Base-by-base conservation (phyloP, 2,797 vertebrate species). In the Parauchenoglanis punctatus region DNA sequence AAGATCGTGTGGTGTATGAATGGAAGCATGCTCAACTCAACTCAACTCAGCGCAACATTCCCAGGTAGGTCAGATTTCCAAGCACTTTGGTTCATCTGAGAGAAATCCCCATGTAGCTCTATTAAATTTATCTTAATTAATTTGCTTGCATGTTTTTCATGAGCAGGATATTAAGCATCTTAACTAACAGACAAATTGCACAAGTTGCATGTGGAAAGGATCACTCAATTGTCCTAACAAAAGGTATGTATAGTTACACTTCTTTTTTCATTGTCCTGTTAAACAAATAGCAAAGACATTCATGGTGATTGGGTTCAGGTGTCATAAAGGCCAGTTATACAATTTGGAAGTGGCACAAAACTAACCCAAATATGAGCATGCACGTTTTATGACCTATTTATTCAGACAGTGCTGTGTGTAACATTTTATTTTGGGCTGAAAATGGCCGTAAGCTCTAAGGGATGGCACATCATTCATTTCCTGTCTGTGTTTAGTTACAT, bases 131-230 rank as follows among this genome's bases (percentile, higher is more conserved):
- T 81, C 2, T 63, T 85, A 7, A 52, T 59, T 6, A 3, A 13
- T 18, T 67, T 28, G 13, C 12, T 54, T 67, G 18, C 10, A 40
- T 52, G 13, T 84, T 81, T 65, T 35, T 72, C 18, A 4, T 54
- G 10, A 46, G 12, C 52, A 87, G 88, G 54, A 10, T 15, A 10
- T 58, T 73, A 23, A 58, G 40, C 31, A 75, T 7, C 35, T 56
- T 87, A n/a, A 63, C 70, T 73, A 76, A 77, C 68, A 72, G 35
- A 20, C 68, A 44, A 15, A 25, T 89, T 52, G n/a, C 56, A 1
- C 86, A 89, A 52, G 81, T 89, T 40, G 52, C 83, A 20, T 89
- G 88, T 85, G 88, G 88, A 76, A 77, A 87, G 35, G 18, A 59
- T 70, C 88, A 89, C 61, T 82, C 88, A 54, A 8, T 89, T 40